phyloP scores from a whole-genome alignment of 2,888 invertebrate genomes.

The Papilio protenor region DNA sequence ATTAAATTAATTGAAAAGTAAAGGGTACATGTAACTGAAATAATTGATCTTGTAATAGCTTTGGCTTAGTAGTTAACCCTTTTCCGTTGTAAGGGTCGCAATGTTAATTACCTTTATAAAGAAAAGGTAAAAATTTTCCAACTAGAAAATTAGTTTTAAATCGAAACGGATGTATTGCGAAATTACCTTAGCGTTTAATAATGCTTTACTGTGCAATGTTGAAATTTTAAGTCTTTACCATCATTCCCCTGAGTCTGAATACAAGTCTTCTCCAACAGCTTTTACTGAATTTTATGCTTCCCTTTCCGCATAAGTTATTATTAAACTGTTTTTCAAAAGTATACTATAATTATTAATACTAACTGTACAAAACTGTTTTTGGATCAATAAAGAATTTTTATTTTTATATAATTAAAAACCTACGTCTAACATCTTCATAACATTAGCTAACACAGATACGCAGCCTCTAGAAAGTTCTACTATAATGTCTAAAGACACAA shows the following conservation, averaged over 20 bases:
- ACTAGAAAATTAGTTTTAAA: slow-evolving; percentile 17
- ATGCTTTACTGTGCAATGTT: neutral
- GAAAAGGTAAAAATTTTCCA: neutral
- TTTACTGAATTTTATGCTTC: too few species aligned
- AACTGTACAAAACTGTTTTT: too few species aligned
- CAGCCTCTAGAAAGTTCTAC: neutral
- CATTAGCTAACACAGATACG: neutral
- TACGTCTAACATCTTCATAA: too few species aligned
- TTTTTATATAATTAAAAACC: too few species aligned
- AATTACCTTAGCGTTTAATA: neutral
- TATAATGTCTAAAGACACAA: neutral
- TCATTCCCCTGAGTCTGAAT: too few species aligned
- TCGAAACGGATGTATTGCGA: neutral
- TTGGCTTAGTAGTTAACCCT: slow-evolving; percentile 8
- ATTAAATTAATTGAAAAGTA: slow-evolving; percentile 17
- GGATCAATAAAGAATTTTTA: too few species aligned
- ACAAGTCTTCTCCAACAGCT: too few species aligned
- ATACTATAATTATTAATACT: too few species aligned
- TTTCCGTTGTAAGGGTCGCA: neutral
- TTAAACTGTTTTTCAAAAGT: too few species aligned
- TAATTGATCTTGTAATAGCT: slow-evolving; percentile 15
- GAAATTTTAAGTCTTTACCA: neutral
- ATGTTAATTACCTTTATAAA: neutral
- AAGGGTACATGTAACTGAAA: neutral
- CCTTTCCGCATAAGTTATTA: too few species aligned